Percentiles rank a stretch among this genome's conserved stretches.
These are phyloP conservation scores for Ormyrus thymus DNA, from an alignment of 2,888 invertebrate genomes.

Conservation along the genomic window DNA sequence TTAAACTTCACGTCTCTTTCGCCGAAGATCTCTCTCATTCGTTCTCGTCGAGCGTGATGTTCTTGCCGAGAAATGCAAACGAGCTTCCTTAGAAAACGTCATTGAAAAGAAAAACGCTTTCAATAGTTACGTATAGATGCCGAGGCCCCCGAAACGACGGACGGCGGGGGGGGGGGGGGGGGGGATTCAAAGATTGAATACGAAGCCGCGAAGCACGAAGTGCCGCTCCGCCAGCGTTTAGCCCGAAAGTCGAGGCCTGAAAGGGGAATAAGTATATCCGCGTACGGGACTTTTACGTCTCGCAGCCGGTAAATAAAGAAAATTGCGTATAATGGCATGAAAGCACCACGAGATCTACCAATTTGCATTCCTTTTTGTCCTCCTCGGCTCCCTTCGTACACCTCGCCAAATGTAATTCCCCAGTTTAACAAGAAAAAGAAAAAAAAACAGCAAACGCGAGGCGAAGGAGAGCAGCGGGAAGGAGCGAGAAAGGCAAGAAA, in stretches of 20 bases:
- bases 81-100: slow-evolving; percentile 18
- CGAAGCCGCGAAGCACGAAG: neutral
- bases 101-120: neutral
- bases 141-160: too few relatives aligned
- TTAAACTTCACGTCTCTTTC: too few relatives aligned
- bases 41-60: too few relatives aligned
- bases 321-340: slow-evolving; percentile 48
- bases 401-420: slow-evolving; percentile 13
- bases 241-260: slow-evolving; percentile 26
- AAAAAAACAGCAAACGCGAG: neutral
- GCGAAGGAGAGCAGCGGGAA: neutral
- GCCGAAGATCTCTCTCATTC: too few relatives aligned
- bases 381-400: neutral
- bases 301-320: slow-evolving; percentile 40
- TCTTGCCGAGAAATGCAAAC: neutral
- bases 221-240: slow-evolving; percentile 3
- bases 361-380: slow-evolving; percentile 25
- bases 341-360: slow-evolving; percentile 35
- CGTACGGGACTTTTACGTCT: neutral
- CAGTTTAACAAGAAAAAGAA: neutral
- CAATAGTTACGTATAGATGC: neutral
- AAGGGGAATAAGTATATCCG: slow-evolving; percentile 21
- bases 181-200: slow-evolving; percentile 36
- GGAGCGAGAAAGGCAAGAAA: neutral
- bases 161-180: neutral